Evolutionary conservation across 2,888 invertebrate genomes (phyloP), one percentile per base, ranked within the genome.

Genomic region (Athalia cordata): DNA sequence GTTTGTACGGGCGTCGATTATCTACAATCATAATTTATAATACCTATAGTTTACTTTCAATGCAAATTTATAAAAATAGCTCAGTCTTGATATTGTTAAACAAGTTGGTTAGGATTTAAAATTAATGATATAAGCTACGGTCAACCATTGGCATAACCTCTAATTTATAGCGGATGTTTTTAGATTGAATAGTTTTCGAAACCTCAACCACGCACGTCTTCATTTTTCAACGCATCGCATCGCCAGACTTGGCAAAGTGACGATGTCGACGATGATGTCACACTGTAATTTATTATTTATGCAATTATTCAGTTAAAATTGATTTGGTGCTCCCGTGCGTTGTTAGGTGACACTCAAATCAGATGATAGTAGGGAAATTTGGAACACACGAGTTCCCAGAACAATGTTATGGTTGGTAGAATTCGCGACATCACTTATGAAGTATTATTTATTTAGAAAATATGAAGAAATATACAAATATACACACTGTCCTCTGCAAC

Each of bases 251-350:
- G 8, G 49, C 6, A 11, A 52, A 29, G 9, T 15, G 55, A 13
- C 43, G 66, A 66, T 64, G 64, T 67, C 47, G 50, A 55, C 70
- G 70, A 70, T 72, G 72, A 72, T 72, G 72, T 72, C 72, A 72
- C 72, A 13, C 45, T 47, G 29, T 72, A 57, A 72, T 72, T 47
- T 72, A 72, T 59, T 72, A 59, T 59, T 72, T 70, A 70, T 43
- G 55, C 70, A 70, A 72, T 72, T 72, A 72, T 72, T 72, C 47
- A 47, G 57, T 59, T 72, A 47, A 72, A 72, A 72, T 72, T 57
- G 72, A 72, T 59, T 72, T 57, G n/a, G 15, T 7, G n/a, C 7
- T 29, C 29, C 4, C 9, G 55, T 55, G 4, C 11, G 55, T n/a
- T 9, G 55, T 7, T 55, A 55, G 11, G n/a, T 55, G 55, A 11